phyloP scores from a whole-genome alignment of 2,888 invertebrate genomes.

The Lasius platythorax region DNA sequence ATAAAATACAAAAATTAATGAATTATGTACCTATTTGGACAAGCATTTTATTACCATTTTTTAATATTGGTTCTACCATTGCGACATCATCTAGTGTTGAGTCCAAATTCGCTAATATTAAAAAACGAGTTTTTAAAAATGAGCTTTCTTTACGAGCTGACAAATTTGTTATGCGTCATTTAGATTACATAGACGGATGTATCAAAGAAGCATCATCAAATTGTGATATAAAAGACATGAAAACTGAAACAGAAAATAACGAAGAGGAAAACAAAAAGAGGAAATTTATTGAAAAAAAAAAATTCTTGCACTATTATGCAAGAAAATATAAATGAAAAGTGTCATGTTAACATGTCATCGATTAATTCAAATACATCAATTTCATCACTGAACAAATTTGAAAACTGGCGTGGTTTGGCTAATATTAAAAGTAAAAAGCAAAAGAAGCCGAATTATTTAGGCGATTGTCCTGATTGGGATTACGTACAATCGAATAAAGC shows the following conservation, averaged over 20 bases:
- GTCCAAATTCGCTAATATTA: neutral
- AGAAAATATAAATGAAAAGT: too few relatives aligned
- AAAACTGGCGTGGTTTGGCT: conserved; percentile 8
- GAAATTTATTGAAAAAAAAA: too few relatives aligned
- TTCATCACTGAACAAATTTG: conserved; percentile 5
- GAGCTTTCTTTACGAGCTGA: neutral
- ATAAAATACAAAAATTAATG: neutral
- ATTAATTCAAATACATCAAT: neutral
- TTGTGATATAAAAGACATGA: neutral
- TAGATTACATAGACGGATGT: neutral
- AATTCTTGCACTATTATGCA: too few relatives aligned
- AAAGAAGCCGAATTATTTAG: conserved; percentile 9
- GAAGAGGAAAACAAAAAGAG: too few relatives aligned
- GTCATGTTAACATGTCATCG: neutral
- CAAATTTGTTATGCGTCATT: neutral
- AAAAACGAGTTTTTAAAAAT: neutral
- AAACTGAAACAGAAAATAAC: neutral
- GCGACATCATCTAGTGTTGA: neutral
- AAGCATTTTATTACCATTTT: neutral
- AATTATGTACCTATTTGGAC: conserved; percentile 2
- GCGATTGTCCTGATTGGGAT: neutral
- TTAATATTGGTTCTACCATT: neutral
- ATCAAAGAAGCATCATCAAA: neutral
- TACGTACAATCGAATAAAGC: neutral
- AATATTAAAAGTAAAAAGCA: neutral